These are phyloP conservation scores for Emydocephalus ijimae DNA, from an alignment of 2,113 vertebrate genomes.

Conservation along the genomic window DNA sequence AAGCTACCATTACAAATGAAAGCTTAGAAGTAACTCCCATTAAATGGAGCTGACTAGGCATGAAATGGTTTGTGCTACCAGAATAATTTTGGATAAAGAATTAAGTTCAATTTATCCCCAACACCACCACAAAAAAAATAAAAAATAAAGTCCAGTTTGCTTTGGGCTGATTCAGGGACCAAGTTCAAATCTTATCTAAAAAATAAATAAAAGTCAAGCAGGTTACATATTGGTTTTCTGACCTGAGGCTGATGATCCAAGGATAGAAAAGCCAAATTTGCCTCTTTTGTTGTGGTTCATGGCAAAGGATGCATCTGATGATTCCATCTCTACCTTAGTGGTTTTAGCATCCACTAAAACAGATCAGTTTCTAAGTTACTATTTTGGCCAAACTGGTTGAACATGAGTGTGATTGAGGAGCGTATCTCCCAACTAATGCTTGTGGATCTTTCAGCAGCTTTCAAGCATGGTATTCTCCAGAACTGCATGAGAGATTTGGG, in stretches of 20 bases:
- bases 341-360: not conserved
- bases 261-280: not conserved
- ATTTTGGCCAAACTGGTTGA: not conserved
- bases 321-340: not conserved
- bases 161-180: not conserved
- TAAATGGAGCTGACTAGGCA: not conserved
- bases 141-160: not conserved
- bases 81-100: not conserved
- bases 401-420: not conserved
- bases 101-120: not conserved
- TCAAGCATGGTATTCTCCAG: not conserved
- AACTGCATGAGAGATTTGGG: not conserved
- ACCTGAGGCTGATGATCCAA: not conserved
- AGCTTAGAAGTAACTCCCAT: not conserved
- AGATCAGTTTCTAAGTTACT: not conserved
- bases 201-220: not conserved
- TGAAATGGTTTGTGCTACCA: not conserved
- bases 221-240: not conserved
- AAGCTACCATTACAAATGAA: not conserved
- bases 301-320: not conserved
- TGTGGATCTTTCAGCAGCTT: not conserved
- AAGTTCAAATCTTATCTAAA: not conserved
- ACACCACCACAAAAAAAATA: not conserved
- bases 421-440: not conserved
- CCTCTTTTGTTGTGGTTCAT: not conserved